Conservation (phyloP, 2,888 invertebrate genomes). For the Malacosoma neustria region DNA sequence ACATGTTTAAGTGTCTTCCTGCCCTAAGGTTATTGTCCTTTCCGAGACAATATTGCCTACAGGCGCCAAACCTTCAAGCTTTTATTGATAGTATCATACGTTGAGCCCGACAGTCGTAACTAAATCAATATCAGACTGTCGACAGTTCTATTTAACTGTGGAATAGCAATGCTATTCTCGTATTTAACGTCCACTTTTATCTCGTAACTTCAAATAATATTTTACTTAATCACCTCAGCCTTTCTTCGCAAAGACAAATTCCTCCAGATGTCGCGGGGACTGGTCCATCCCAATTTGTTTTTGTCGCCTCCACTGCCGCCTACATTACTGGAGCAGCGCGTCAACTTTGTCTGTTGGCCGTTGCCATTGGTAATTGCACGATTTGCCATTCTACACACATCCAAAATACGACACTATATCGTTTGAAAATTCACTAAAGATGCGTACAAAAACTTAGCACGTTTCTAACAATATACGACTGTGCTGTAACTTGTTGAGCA, state of each 20-base stretch:
- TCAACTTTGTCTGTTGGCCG: slow-evolving; percentile 44
- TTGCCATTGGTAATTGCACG: slow-evolving; percentile 41
- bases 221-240: slow-evolving; percentile 47
- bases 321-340: slow-evolving; percentile 60
- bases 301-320: slow-evolving; percentile 55
- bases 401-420: slow-evolving; percentile 10
- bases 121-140: slow-evolving; percentile 7
- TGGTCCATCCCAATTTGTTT: slow-evolving; percentile 63
- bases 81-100: slow-evolving; percentile 16
- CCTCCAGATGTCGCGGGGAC: slow-evolving; percentile 67
- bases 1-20: not conserved
- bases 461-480: slow-evolving; percentile 28
- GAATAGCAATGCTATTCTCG: slow-evolving; percentile 9
- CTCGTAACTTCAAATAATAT: not conserved
- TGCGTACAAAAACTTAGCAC: slow-evolving; percentile 17
- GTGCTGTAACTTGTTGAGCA: slow-evolving; percentile 26
- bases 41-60: slow-evolving; percentile 24
- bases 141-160: slow-evolving; percentile 5
- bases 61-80: slow-evolving; percentile 14
- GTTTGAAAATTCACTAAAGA: slow-evolving; percentile 6
- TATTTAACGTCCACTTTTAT: slow-evolving; percentile 6
- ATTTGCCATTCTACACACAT: slow-evolving; percentile 56
- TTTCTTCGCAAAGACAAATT: slow-evolving; percentile 64
- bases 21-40: slow-evolving; percentile 5
- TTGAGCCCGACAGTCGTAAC: slow-evolving; percentile 12